Conservation (phyloP, 2,797 vertebrate species). For the Poecile montanus region DNA sequence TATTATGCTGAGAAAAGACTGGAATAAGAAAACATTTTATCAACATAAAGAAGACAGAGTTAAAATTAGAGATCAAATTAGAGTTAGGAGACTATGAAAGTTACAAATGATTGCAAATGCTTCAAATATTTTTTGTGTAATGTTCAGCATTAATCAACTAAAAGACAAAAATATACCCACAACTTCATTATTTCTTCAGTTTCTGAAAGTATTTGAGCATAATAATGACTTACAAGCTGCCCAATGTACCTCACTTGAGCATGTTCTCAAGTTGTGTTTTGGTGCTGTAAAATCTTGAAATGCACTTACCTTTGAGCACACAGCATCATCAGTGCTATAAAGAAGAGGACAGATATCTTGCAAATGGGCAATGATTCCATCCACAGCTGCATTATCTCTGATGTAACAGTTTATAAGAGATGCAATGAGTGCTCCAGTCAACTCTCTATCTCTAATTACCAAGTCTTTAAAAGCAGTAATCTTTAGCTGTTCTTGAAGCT, state of each 20-base stretch:
- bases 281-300: background rate
- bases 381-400: constrained; percentile 93
- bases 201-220: background rate
- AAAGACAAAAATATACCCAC: background rate
- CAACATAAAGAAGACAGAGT: background rate
- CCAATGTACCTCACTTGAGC: background rate
- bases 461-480: constrained; percentile 91
- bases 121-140: background rate
- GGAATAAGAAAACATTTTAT: background rate
- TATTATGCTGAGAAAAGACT: background rate
- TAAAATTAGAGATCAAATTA: background rate
- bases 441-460: constrained; percentile 90
- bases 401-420: constrained; percentile 97
- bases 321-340: constrained; percentile 93
- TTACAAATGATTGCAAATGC: background rate
- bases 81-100: background rate
- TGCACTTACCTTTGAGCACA: constrained; percentile 91
- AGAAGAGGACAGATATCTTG: constrained; percentile 94
- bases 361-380: constrained; percentile 91
- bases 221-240: background rate
- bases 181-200: background rate
- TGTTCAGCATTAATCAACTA: background rate
- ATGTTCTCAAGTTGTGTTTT: background rate
- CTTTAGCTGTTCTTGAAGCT: constrained; percentile 94
- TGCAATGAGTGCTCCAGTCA: constrained; percentile 91